Base-by-base conservation (phyloP, 1,140 invertebrate genomes). In the Micrasema minimum region DNA sequence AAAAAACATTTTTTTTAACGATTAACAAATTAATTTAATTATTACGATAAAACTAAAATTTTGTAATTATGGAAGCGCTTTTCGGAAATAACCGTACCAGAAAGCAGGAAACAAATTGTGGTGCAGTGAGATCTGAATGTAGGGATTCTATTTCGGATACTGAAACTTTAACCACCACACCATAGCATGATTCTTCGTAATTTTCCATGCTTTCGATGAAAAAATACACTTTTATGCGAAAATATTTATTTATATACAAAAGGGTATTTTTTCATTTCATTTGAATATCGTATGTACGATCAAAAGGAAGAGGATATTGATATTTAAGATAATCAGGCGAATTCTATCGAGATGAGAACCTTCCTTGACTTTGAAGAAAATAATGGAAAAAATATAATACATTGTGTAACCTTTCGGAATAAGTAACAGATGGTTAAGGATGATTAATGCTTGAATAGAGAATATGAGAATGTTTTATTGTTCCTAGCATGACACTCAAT, bases 371-470 rank as follows among this genome's bases (percentile, higher is more conserved):
- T 45, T 14, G n/a, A n/a, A 45, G 18, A n/a, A 45, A 45, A 45
- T 45, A 45, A 45, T 14, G 12, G 43, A 45, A 2, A 45, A 45
- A 0, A 45, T 9, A 45, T 9, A 45, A 45, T 45, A 45, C n/a
- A 45, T 45, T 45, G n/a, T 45, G 4, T 45, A 45, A 45, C 43
- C 43, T 45, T 45, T 45, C 9, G 43, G 43, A 45, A 45, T 45
- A 45, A 45, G n/a, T 4, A 45, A 45, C 43, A 45, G 43, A 45
- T 45, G 43, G n/a, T 45, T n/a, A 4, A 9, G 0, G 43, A 45
- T 45, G 43, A 45, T 45, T 45, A 7, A 45, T 45, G 43, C n/a
- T 14, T 14, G n/a, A 12, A 45, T 6, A n/a, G 43, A 14, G 43
- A 9, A 45, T 14, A 45, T 45, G 18, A 16, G 43, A 45, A 16